Conservation (phyloP, 2,888 invertebrate genomes). For the Digitonthophagus gazella region DNA sequence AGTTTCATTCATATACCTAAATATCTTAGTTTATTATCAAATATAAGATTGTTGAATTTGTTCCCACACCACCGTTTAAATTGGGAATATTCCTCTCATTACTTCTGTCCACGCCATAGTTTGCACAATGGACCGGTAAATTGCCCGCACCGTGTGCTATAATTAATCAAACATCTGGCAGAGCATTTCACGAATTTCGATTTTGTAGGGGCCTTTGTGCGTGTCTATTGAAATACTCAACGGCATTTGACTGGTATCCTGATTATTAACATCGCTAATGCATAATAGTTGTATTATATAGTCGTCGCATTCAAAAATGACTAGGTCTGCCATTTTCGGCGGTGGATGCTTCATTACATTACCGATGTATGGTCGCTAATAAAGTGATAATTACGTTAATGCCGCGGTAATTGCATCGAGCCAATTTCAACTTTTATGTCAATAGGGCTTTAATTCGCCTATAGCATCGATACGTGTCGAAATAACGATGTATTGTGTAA, state of each 20-base stretch:
- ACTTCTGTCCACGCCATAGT: not conserved
- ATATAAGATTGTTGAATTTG: not conserved
- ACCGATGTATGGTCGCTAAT: not conserved
- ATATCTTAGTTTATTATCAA: no score
- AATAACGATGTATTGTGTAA: not conserved
- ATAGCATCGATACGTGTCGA: not conserved
- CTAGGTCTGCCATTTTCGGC: not conserved
- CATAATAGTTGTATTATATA: not conserved
- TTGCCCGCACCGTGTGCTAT: not conserved
- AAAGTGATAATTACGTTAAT: not conserved
- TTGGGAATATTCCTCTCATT: not conserved
- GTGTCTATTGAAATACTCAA: not conserved
- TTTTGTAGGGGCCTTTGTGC: not conserved
- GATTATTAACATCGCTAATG: not conserved
- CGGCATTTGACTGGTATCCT: not conserved
- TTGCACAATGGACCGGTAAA: not conserved
- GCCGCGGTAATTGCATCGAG: not conserved
- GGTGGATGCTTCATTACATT: not conserved
- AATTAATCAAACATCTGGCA: not conserved
- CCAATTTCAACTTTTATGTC: not conserved
- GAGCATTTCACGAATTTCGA: not conserved
- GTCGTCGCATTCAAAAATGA: not conserved
- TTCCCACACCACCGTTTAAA: not conserved
- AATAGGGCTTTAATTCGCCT: not conserved
- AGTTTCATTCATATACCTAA: no score